Base-by-base conservation (phyloP, 2,888 invertebrate species). In the Plagodis dolabraria region DNA sequence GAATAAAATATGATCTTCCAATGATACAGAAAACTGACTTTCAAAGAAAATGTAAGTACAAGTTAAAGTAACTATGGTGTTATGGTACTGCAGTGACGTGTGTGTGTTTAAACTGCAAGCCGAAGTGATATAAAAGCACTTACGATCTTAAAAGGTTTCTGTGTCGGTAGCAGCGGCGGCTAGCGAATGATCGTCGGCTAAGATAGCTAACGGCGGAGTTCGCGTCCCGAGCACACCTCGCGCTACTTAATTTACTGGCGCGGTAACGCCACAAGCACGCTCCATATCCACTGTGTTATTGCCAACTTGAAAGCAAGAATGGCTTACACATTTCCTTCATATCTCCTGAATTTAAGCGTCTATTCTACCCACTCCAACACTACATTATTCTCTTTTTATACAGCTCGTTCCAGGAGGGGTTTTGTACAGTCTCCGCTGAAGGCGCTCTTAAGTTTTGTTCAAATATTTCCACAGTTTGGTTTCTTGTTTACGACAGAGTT, bases 291-390 rank as follows among this genome's bases (percentile, higher is more conserved):
- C 84, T 81, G 80, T 85, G 87, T 91, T 91, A 92, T 90, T 90
- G 86, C 90, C 89, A 86, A 87, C 90, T 92, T 87, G 87, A 89
- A 91, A 89, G 86, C 86, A 89, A 86, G 86, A 89, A 90, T 85
- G 81, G 83, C 86, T 82, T 82, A 86, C 85, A 87, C 86, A 87
- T 88, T 89, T 90, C 82, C 85, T 85, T 85, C 85, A 85, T 89
- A 87, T 86, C 87, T 89, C 75, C 77, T 82, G 81, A 85, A 85
- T 86, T 85, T 86, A 85, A 87, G 83, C 78, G 82, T 83, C 83
- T 85, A 79, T 81, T 83, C 83, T 85, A 79, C 82, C 84, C 82
- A 79, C 82, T 84, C 75, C 76, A 80, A 80, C 80, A 76, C 82
- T 75, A 79, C 78, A 79, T 83, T 84, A 82, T 82, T 80, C 80